These are phyloP conservation scores for Arizona elegans DNA, from an alignment of 2,113 vertebrate species.

Conservation along the genomic window DNA sequence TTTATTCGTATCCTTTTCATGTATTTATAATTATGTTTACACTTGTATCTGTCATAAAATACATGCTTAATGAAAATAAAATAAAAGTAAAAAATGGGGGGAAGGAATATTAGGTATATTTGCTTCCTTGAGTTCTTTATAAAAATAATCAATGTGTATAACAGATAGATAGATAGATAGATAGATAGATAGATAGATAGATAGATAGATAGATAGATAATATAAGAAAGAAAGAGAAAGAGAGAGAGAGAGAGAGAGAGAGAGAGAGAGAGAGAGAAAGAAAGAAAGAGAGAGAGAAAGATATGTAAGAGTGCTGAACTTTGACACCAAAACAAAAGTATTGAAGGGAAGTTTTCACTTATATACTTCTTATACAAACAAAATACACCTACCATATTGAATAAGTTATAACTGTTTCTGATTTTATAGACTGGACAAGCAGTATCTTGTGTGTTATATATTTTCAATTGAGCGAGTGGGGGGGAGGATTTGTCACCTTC, in stretches of 20 bases:
- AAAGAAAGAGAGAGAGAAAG: too few species aligned
- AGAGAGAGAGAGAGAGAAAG: not conserved
- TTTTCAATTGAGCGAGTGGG: not conserved
- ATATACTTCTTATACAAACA: not conserved
- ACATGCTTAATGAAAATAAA: too few species aligned
- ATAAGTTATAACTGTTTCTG: not conserved
- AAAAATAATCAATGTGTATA: too few species aligned
- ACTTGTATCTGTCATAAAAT: too few species aligned
- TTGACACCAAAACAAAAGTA: not conserved
- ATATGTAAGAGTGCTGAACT: not conserved
- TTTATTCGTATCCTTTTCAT: too few species aligned
- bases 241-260: too few species aligned
- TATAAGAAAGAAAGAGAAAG: not conserved
- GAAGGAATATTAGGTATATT: too few species aligned
- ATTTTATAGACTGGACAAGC: not conserved
- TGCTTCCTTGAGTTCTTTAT: too few species aligned
- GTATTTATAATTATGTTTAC: too few species aligned
- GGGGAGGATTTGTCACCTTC: not conserved
- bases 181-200: not conserved
- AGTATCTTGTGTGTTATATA: not conserved
- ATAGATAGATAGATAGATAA: not conserved
- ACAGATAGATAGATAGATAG: not conserved
- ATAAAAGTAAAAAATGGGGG: too few species aligned
- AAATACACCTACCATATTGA: not conserved
- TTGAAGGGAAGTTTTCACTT: not conserved